Conservation (phyloP, 2,888 invertebrate species). For the Drosophila basisetae region DNA sequence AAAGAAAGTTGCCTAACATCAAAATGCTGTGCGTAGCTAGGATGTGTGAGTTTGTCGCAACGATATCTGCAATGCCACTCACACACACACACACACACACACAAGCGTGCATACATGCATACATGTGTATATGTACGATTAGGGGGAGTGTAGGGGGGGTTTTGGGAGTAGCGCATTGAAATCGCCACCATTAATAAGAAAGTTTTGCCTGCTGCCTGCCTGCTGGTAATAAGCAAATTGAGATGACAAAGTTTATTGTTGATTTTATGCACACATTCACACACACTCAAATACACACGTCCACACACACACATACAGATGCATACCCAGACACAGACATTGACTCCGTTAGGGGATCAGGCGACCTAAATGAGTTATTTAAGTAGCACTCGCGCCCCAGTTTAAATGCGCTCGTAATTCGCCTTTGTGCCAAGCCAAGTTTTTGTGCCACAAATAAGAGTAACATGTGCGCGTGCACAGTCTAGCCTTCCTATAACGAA, state of each 20-base stretch:
- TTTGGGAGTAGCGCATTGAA: slow-evolving; percentile 61
- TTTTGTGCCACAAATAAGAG: slow-evolving; percentile 49
- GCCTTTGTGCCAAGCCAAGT: slow-evolving; percentile 76
- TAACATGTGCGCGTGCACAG: slow-evolving; percentile 32
- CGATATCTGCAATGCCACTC: slow-evolving; percentile 47
- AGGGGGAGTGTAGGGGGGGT: not conserved
- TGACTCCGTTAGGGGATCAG: slow-evolving; percentile 61
- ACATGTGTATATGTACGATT: slow-evolving; percentile 11
- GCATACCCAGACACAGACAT: slow-evolving; percentile 9
- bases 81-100: slow-evolving; percentile 19
- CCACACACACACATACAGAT: slow-evolving; percentile 15
- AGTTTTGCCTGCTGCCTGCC: slow-evolving; percentile 55
- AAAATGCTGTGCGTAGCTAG: slow-evolving; percentile 42
- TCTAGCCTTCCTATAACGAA: slow-evolving; percentile 5
- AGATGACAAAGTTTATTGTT: slow-evolving; percentile 82
- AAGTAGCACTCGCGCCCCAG: slow-evolving; percentile 81
- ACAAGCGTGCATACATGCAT: slow-evolving; percentile 23
- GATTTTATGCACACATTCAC: slow-evolving; percentile 61
- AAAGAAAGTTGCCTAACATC: slow-evolving; percentile 48
- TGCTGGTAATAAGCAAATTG: slow-evolving; percentile 80
- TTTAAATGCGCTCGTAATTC: slow-evolving; percentile 82
- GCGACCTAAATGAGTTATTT: slow-evolving; percentile 78
- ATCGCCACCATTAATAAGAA: slow-evolving; percentile 81
- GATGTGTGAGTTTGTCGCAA: slow-evolving; percentile 45
- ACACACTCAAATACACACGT: slow-evolving; percentile 18